A percentile compares a stretch with the other conserved stretches of the same genome.
Evolutionary conservation across 2,797 vertebrate species (phyloP).

Genomic region (Anniella stebbinsi): DNA sequence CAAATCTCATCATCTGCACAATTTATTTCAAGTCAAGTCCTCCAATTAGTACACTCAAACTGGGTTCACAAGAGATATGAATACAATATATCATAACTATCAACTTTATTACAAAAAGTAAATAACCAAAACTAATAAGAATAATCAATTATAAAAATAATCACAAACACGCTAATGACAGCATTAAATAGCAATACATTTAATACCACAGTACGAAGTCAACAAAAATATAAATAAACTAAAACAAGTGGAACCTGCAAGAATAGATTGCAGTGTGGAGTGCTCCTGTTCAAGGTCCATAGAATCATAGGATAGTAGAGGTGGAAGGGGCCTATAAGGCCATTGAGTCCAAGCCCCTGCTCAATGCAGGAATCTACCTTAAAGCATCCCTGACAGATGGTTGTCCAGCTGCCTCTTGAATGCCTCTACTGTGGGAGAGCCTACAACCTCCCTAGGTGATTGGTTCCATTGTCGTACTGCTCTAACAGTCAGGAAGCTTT

Average conservation of each 20-base stretch:
- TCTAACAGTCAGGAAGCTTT: too few relatives aligned
- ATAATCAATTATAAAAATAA: not conserved
- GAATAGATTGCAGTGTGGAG: not conserved
- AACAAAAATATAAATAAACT: not conserved
- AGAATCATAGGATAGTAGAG: too few relatives aligned
- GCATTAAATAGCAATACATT: not conserved
- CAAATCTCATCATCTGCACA: not conserved
- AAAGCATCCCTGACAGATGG: too few relatives aligned
- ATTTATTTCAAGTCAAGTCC: not conserved
- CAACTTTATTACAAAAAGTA: not conserved
- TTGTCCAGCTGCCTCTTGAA: too few relatives aligned
- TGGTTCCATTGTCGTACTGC: too few relatives aligned
- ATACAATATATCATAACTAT: not conserved
- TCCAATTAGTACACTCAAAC: not conserved
- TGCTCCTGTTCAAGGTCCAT: not conserved
- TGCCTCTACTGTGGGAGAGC: too few relatives aligned
- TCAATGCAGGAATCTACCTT: too few relatives aligned
- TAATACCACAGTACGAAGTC: not conserved
- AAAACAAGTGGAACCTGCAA: not conserved
- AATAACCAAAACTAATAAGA: not conserved
- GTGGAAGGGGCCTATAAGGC: too few relatives aligned
- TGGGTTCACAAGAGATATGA: not conserved
- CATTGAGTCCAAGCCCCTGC: too few relatives aligned
- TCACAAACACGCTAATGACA: not conserved
- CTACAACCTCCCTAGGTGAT: too few relatives aligned